phyloP scores from a whole-genome alignment of 2,888 invertebrate genomes.

The Tetragnatha montana region DNA sequence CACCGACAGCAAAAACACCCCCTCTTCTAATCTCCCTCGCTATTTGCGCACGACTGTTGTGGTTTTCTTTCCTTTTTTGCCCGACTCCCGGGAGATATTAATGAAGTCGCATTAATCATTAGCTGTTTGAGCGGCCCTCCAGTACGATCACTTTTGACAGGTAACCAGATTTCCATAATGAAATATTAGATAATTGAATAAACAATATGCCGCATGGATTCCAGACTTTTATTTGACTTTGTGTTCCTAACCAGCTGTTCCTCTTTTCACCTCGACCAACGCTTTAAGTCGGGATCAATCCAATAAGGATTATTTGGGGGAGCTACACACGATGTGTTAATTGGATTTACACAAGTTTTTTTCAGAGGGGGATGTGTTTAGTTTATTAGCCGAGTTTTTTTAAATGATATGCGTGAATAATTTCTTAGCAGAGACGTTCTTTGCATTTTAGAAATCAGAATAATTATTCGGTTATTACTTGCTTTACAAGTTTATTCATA shows the following conservation, averaged over 20 bases:
- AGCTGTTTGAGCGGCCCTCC: slow-evolving; percentile 8
- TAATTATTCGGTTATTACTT: too few species aligned
- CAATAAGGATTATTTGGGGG: slow-evolving; percentile 12
- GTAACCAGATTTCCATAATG: slow-evolving; percentile 32
- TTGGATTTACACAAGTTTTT: slow-evolving; percentile 16
- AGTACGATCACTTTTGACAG: slow-evolving; percentile 22
- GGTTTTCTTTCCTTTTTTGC: not conserved
- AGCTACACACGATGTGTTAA: slow-evolving; percentile 9
- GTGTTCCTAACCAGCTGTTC: slow-evolving; percentile 13
- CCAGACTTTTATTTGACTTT: slow-evolving; percentile 48
- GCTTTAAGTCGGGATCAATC: slow-evolving; percentile 9
- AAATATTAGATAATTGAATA: slow-evolving; percentile 36
- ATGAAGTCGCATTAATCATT: slow-evolving; percentile 27
- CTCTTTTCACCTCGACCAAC: not conserved
- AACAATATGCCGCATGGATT: slow-evolving; percentile 31
- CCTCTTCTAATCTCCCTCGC: not conserved
- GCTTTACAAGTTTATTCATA: too few species aligned
- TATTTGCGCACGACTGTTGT: not conserved
- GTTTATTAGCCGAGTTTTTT: too few species aligned
- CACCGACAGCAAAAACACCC: not conserved
- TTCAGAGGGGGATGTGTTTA: not conserved
- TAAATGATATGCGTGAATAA: too few species aligned
- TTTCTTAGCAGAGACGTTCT: too few species aligned
- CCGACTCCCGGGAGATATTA: not conserved
- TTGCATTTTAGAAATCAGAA: too few species aligned